phyloP scores from a whole-genome alignment of 1,140 invertebrate species.

The Penaeus chinensis region DNA sequence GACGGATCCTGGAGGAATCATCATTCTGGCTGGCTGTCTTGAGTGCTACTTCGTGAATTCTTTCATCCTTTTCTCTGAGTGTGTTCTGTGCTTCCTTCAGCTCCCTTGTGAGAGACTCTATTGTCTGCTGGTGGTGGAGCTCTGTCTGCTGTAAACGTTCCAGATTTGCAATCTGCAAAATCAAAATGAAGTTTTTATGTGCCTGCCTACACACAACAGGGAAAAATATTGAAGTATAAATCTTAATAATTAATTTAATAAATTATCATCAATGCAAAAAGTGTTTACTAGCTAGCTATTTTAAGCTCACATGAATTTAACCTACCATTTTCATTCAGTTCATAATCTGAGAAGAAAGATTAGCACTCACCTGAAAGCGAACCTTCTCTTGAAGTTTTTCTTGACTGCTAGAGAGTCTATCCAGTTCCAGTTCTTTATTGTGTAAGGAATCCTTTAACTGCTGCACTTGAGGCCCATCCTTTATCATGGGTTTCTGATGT shows the following conservation, averaged over 20 bases:
- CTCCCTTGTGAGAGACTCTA: constrained; percentile 22
- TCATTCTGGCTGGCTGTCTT: constrained; percentile 13
- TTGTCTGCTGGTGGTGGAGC: constrained; percentile 10
- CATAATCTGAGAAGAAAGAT: background rate
- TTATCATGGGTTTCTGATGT: constrained; percentile 7
- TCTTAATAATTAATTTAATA: too few species aligned
- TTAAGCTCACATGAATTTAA: too few species aligned
- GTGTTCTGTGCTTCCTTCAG: background rate
- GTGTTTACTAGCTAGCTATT: too few species aligned
- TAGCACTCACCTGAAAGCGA: constrained; percentile 28
- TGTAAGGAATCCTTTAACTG: constrained; percentile 30
- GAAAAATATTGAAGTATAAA: too few species aligned
- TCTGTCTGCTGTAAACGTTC: constrained; percentile 21
- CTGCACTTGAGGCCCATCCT: constrained; percentile 1
- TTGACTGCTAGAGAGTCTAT: background rate
- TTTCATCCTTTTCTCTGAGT: constrained; percentile 16
- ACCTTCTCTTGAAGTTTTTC: constrained; percentile 41
- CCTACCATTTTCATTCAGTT: background rate
- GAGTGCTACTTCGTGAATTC: constrained; percentile 1
- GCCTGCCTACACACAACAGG: too few species aligned
- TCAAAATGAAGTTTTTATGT: background rate
- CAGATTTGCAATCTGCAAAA: constrained; percentile 30
- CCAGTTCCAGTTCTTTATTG: constrained; percentile 32
- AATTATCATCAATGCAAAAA: too few species aligned
- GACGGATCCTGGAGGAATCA: constrained; percentile 19